Conservation (phyloP, 2,113 vertebrate genomes). For the Phylloscopus trochiloides region DNA sequence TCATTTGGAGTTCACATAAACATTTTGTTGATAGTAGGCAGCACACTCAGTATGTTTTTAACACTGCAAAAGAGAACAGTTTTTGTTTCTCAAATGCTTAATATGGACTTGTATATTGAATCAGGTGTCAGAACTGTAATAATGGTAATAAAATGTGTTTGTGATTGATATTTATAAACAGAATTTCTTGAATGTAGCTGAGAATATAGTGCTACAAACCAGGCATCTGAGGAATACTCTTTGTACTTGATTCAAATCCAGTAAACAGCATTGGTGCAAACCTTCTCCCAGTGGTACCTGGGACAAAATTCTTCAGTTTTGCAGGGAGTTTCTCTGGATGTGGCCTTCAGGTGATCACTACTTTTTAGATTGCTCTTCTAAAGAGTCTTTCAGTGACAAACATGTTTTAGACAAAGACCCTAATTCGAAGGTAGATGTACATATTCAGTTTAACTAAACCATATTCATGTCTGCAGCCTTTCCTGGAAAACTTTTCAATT, state of each 20-base stretch:
- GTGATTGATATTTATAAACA: not conserved
- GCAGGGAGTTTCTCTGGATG: not conserved
- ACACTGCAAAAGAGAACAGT: not conserved
- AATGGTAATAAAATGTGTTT: not conserved
- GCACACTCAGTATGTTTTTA: not conserved
- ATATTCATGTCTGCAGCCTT: not conserved
- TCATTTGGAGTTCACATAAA: not conserved
- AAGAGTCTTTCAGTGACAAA: not conserved
- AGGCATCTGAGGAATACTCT: not conserved
- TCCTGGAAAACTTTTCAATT: not conserved
- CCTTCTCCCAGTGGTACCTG: accelerated
- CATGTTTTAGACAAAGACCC: not conserved
- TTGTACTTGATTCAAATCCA: not conserved
- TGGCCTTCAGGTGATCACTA: not conserved
- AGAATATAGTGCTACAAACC: not conserved
- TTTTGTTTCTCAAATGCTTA: not conserved
- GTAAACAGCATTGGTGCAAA: not conserved
- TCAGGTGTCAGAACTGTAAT: not conserved
- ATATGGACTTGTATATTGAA: not conserved
- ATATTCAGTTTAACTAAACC: not conserved
- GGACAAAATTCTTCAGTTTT: not conserved
- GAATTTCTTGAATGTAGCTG: not conserved
- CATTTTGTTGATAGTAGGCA: not conserved
- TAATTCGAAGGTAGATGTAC: not conserved
- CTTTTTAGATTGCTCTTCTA: not conserved